Evolutionary conservation across 1,140 invertebrate genomes (phyloP), one percentile per base, ranked within the genome.

Genomic region (Neodiprion lecontei): DNA sequence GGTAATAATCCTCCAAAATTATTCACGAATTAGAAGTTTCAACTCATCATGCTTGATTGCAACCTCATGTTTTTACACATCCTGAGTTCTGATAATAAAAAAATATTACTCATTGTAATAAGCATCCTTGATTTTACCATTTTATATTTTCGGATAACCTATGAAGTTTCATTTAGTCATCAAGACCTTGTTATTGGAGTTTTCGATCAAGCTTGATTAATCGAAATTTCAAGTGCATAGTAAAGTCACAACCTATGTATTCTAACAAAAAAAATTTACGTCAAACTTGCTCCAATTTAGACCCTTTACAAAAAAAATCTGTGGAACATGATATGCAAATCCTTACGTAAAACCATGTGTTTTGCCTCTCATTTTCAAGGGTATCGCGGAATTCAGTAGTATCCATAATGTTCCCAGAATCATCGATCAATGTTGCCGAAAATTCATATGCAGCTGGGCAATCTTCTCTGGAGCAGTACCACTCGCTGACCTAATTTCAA

Each of bases 391-490:
- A 83, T 10, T 76, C 1, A 69, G 82, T 83, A 8, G 53, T 67
- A 10, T 83, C 77, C 49, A 86, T 49, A 11, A 79, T 9, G 48
- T 70, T 49, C 48, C 79, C 14, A 21, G 75, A 17, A 10, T 70
- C 12, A 69, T 72, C 49, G 48, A 84, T 47, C 67, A 88, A 78
- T 70, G 72, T 47, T 2, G 80, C 75, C 1, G 9, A 9, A 65
- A 79, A 79, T 23, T 74, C 72, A 70, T 87, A 88, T 14, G 67
- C 47, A 48, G 85, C 86, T 74, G 85, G 76, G 75, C 86, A 88
- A 75, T 87, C 86, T 78, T 79, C 86, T 77, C 86, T 75, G 74
- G 78, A 80, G 68, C 82, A 77, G 71, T 85, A 87, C 82, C 83
- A 86, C 74, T 88, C 87, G n/a, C 85, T 84, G 12, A 87, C 70